A percentile compares a stretch with the other conserved stretches of the same genome.
Evolutionary conservation across 1,140 invertebrate species (phyloP).

Genomic region (Holotrichia oblita): DNA sequence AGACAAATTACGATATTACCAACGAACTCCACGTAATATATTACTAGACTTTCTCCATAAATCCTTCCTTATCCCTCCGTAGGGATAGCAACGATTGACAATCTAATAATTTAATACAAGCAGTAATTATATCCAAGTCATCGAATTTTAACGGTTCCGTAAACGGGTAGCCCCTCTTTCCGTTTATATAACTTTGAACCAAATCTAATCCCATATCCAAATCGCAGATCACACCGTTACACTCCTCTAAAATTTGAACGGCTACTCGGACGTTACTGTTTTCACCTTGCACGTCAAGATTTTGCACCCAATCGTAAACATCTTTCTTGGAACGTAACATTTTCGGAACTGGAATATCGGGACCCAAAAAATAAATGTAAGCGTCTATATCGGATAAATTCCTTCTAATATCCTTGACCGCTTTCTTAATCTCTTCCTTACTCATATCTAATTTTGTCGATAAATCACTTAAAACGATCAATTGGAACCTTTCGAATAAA

Average conservation of each 20-base stretch:
- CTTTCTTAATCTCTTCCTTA: neutral
- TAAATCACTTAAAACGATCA: constrained; percentile 26
- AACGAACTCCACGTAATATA: neutral
- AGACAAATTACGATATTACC: neutral
- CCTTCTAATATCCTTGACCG: constrained; percentile 2
- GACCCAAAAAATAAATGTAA: constrained; percentile 30
- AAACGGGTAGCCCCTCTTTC: neutral
- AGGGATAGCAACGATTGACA: neutral
- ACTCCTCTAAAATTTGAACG: constrained; percentile 9
- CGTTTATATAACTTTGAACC: neutral
- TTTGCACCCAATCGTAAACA: constrained; percentile 2
- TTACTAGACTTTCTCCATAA: constrained; percentile 2
- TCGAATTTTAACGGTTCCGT: neutral
- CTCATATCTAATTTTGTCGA: neutral
- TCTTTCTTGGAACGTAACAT: constrained; percentile 16
- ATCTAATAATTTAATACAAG: neutral
- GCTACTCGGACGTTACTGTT: neutral
- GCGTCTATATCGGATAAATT: neutral
- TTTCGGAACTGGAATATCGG: neutral
- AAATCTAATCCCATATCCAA: constrained; percentile 4
- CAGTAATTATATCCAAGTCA: neutral
- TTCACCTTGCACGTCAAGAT: neutral
- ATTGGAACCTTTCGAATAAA: neutral
- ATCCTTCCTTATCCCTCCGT: constrained; percentile 5
- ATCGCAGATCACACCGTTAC: constrained; percentile 24